Conservation (phyloP, 2,113 vertebrate species). For the Myrmecobius fasciatus region DNA sequence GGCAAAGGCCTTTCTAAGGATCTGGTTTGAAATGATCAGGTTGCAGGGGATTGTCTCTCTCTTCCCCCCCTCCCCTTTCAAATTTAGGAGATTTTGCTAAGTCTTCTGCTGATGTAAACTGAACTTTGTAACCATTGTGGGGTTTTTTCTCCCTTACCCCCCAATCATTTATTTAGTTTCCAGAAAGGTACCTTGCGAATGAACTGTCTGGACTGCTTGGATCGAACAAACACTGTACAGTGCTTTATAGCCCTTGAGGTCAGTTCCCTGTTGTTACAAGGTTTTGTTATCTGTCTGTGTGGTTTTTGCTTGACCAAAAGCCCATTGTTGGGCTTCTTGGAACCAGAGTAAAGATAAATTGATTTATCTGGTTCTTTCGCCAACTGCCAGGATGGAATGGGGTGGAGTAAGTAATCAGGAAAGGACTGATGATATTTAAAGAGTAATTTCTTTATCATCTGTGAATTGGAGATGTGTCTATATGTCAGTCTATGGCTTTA, state of each 20-base stretch:
- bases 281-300: rapidly evolving
- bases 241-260: constrained; percentile 87
- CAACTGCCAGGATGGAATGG: not conserved
- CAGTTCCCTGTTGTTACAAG: not conserved
- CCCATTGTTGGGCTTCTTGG: too few species aligned
- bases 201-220: constrained; percentile 88
- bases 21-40: not conserved
- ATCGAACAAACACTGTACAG: constrained; percentile 86
- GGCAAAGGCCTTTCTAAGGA: not conserved
- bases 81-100: rapidly evolving
- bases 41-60: not conserved
- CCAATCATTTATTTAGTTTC: constrained; percentile 74
- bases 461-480: not conserved
- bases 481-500: not conserved
- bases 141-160: constrained; percentile 57
- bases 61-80: not conserved
- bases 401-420: rapidly evolving
- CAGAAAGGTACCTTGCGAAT: constrained; percentile 87
- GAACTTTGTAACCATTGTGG: rapidly evolving
- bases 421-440: not conserved
- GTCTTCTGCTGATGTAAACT: rapidly evolving
- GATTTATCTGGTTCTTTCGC: not conserved
- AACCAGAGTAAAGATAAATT: not conserved
- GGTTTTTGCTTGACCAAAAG: not conserved
- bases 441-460: not conserved